Evolutionary conservation across 2,797 vertebrate species (phyloP).

Genomic region (Amazona finschi): DNA sequence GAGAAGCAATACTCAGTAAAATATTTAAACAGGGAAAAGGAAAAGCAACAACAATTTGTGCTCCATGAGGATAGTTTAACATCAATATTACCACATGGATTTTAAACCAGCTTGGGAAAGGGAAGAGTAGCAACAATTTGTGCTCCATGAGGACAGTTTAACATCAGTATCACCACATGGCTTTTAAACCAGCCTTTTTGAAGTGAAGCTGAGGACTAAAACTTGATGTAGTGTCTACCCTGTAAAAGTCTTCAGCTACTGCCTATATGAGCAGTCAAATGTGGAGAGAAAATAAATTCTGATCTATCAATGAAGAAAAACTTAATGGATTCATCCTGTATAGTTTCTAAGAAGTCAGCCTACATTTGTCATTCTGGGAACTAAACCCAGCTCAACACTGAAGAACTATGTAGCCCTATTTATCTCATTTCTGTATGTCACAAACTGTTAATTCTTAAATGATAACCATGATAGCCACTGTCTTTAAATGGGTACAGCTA

Average conservation of each 20-base stretch:
- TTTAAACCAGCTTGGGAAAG: background rate
- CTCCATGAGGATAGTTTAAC: background rate
- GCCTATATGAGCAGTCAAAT: background rate
- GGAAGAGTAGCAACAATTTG: background rate
- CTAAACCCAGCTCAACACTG: background rate
- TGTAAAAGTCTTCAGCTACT: background rate
- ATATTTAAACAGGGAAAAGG: background rate
- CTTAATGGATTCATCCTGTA: background rate
- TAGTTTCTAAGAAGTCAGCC: background rate
- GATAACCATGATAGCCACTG: background rate
- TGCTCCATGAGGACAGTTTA: background rate
- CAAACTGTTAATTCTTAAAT: slow-evolving; percentile 32
- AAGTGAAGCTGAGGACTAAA: background rate
- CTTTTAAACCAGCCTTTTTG: background rate
- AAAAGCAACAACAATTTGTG: background rate
- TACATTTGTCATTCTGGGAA: background rate
- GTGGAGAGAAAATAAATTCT: background rate
- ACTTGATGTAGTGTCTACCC: background rate
- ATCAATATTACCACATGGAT: background rate
- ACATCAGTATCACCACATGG: background rate
- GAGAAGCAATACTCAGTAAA: background rate
- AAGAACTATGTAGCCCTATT: background rate
- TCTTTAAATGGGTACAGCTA: background rate
- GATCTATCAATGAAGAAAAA: background rate
- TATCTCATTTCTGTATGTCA: background rate